Percentiles rank a stretch among this genome's conserved stretches.
These are phyloP conservation scores for Calvadosia cruxmelitensis DNA, from an alignment of 30 jellyfish, hydroid and myxozoan species.

Conservation along the genomic window DNA sequence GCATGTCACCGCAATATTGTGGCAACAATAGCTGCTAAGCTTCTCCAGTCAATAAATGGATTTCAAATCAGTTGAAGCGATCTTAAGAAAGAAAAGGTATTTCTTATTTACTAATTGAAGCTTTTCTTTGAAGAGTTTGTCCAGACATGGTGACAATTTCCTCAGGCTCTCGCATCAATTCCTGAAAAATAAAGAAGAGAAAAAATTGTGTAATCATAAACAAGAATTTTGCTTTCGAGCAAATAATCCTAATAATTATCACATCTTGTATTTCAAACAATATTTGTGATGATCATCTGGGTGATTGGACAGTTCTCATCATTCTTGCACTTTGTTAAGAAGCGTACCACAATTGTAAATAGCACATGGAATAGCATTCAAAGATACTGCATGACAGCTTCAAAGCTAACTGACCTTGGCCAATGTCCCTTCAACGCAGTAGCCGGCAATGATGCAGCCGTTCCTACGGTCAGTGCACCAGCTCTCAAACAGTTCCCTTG, in stretches of 20 bases:
- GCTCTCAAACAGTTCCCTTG: constrained; percentile 95
- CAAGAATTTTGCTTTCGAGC: no score
- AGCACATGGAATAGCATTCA: neutral
- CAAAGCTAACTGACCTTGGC: constrained; percentile 59
- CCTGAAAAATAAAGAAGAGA: constrained; percentile 14
- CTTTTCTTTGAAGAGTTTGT: constrained; percentile 61
- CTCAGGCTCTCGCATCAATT: constrained; percentile 97
- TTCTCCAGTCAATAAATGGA: no score
- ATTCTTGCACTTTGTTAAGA: no score
- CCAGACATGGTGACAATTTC: constrained; percentile 96
- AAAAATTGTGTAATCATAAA: no score
- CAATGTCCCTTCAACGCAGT: constrained; percentile 97
- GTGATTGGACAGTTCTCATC: neutral
- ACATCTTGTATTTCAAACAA: no score
- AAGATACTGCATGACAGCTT: neutral
- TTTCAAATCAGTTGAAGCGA: no score
- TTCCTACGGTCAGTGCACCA: constrained; percentile 98
- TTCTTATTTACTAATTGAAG: constrained; percentile 58
- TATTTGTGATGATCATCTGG: neutral
- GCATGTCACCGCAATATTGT: neutral
- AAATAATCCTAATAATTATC: no score
- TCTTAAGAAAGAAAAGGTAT: no score
- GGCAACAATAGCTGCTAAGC: neutral
- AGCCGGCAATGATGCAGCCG: constrained; percentile 99
- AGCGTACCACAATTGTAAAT: no score